Percentiles rank a stretch among this genome's conserved stretches.
These are phyloP conservation scores for Heliothis peltigera DNA, from an alignment of 2,888 invertebrate genomes.

Conservation along the genomic window DNA sequence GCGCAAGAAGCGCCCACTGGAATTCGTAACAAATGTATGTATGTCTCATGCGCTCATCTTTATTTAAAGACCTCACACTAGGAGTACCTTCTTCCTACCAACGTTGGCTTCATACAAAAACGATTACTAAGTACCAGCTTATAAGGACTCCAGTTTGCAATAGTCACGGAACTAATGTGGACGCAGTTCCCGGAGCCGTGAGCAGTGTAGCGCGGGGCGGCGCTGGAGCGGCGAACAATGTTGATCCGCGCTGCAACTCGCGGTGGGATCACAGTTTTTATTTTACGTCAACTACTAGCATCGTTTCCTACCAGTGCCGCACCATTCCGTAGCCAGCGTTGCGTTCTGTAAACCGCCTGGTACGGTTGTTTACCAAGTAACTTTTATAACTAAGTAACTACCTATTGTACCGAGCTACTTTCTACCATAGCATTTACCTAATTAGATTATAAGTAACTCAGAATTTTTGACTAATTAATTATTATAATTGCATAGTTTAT, in stretches of 20 bases:
- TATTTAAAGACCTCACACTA: neutral
- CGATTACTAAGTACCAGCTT: neutral
- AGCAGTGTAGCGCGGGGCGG: too few relatives aligned
- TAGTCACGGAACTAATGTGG: neutral
- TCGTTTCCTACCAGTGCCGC: conserved; percentile 14
- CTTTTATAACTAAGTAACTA: neutral
- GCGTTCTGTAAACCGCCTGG: neutral
- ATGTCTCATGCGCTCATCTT: neutral
- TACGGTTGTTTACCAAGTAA: neutral
- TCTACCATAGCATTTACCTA: conserved; percentile 3
- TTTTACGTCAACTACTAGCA: conserved; percentile 6
- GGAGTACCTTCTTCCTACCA: neutral
- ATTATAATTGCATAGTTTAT: conserved; percentile 48
- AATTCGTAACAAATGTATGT: conserved; percentile 11
- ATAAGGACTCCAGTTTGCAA: neutral
- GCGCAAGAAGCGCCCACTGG: conserved; percentile 4
- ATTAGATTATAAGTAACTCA: conserved; percentile 18
- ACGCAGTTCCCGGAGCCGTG: conserved; percentile 2
- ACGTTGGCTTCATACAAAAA: conserved; percentile 2
- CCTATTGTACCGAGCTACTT: neutral
- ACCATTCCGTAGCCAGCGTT: too few relatives aligned
- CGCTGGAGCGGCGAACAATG: too few relatives aligned
- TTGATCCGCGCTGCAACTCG: neutral
- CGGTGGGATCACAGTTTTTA: neutral
- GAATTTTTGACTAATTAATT: conserved; percentile 34